phyloP scores from a whole-genome alignment of 2,888 invertebrate genomes.

The Sphaerophoria rueppellii region DNA sequence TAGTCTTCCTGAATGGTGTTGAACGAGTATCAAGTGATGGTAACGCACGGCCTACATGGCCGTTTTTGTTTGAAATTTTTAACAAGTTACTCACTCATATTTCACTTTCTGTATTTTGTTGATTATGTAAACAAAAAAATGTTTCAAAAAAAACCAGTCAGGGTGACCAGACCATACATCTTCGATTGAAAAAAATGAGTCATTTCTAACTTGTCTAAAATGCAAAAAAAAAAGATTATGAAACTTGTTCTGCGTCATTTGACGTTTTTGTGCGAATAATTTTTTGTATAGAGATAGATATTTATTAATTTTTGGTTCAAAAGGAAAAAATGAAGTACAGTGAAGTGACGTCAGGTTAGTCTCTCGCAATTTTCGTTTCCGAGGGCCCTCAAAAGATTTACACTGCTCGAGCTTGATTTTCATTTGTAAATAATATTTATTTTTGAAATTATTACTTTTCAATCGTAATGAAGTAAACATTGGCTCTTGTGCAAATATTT shows the following conservation, averaged over 20 bases:
- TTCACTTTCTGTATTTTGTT: not conserved
- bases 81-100: not conserved
- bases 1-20: conserved; percentile 38
- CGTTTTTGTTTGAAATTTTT: not conserved
- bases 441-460: not conserved
- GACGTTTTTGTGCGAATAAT: no score
- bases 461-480: not conserved
- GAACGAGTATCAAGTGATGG: conserved; percentile 19
- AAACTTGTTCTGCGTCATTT: no score
- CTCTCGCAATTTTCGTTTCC: no score
- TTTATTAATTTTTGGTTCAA: no score
- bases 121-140: not conserved
- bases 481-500: not conserved
- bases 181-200: no score
- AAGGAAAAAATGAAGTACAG: no score
- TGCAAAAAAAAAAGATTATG: no score
- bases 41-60: not conserved
- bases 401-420: not conserved
- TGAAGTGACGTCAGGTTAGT: no score
- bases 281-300: no score
- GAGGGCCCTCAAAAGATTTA: no score
- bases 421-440: not conserved
- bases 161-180: no score
- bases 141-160: not conserved
- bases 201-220: no score